A percentile compares a stretch with the other conserved stretches of the same genome.
Evolutionary conservation across 2,113 vertebrate species (phyloP).

Genomic region (Grantiella picta): DNA sequence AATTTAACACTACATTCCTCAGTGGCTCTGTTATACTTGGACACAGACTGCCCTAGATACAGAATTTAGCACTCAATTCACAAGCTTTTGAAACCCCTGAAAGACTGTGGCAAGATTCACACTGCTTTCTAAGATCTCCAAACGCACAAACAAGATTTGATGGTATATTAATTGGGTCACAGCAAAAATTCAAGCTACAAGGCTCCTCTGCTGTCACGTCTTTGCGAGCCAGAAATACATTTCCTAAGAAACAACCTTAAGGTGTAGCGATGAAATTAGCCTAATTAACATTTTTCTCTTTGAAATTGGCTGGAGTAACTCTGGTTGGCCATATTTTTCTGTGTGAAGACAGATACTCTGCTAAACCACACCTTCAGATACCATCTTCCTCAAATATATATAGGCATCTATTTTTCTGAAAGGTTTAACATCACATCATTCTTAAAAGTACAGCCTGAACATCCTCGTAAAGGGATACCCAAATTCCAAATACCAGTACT

Average conservation of each 20-base stretch:
- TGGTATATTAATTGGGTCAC: not conserved
- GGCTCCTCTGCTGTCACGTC: not conserved
- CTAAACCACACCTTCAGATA: not conserved
- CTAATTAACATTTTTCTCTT: not conserved
- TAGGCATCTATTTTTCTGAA: not conserved
- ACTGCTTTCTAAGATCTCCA: not conserved
- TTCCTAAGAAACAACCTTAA: not conserved
- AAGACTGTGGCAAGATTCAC: not conserved
- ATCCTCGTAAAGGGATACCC: not conserved
- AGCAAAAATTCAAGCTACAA: not conserved
- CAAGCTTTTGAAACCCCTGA: not conserved
- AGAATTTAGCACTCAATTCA: not conserved
- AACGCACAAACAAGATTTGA: not conserved
- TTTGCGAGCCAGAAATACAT: not conserved
- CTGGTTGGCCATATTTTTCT: not conserved
- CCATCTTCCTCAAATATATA: not conserved
- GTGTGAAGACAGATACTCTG: not conserved
- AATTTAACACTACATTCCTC: not conserved
- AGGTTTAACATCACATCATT: not conserved
- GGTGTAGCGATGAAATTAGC: not conserved
- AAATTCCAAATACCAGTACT: not conserved
- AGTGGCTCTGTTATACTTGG: not conserved
- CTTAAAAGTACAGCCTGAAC: not conserved
- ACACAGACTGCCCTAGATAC: not conserved
- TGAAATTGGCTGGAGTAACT: not conserved